Conservation (phyloP, 2,113 vertebrate genomes). For the Athene noctua region DNA sequence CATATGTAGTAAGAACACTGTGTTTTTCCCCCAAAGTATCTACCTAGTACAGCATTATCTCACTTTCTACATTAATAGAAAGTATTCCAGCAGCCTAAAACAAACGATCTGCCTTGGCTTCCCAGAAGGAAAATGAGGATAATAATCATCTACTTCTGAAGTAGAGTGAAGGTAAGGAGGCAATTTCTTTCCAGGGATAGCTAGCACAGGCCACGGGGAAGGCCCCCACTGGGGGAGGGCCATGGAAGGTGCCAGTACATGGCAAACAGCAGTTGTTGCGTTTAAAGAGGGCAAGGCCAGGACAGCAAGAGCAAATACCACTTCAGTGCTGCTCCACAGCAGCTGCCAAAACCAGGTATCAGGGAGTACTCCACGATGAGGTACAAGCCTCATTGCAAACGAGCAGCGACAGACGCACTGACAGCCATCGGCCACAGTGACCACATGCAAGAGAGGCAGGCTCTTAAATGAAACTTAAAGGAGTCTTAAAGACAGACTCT, state of each 20-base stretch:
- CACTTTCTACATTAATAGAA: neutral
- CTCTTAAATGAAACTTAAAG: neutral
- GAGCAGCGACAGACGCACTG: neutral
- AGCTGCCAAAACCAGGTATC: neutral
- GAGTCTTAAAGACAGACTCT: neutral
- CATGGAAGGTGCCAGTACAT: neutral
- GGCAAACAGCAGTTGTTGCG: neutral
- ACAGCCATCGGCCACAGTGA: neutral
- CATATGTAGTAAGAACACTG: neutral
- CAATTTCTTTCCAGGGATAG: neutral
- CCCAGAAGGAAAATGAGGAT: neutral
- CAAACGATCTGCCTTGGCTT: neutral
- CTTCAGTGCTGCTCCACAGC: neutral
- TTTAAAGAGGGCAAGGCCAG: neutral
- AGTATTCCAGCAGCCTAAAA: neutral
- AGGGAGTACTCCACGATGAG: neutral
- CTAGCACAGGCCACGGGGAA: neutral
- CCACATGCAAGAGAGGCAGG: neutral
- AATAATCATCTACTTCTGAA: neutral
- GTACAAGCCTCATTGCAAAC: neutral
- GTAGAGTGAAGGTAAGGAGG: neutral
- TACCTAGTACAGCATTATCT: neutral
- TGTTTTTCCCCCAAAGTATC: neutral
- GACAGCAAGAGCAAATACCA: neutral
- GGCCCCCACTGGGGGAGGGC: neutral